Percentiles rank a stretch among this genome's conserved stretches.
These are phyloP conservation scores for Bombus confusus DNA, from an alignment of 1,140 invertebrate species.

Conservation along the genomic window DNA sequence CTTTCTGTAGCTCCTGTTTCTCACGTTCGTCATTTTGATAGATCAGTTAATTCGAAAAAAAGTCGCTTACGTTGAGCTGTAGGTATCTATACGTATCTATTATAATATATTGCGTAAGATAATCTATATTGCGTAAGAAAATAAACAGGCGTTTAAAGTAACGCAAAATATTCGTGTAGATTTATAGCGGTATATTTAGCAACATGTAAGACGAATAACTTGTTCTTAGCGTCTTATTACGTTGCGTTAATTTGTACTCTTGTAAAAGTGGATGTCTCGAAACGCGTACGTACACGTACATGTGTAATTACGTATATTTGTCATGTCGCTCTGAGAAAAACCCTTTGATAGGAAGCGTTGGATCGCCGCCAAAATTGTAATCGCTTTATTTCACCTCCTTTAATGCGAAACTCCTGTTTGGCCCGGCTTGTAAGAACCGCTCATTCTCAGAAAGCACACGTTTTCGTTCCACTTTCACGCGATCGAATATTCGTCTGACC, in stretches of 20 bases:
- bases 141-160: background rate
- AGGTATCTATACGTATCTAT: too few relatives aligned
- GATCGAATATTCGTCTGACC: slow-evolving; percentile 5
- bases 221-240: background rate
- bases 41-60: background rate
- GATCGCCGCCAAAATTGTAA: slow-evolving; percentile 12
- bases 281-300: background rate
- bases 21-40: background rate
- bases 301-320: slow-evolving; percentile 1
- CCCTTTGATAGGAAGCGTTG: slow-evolving; percentile 24
- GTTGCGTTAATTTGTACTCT: background rate
- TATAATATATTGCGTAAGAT: too few relatives aligned
- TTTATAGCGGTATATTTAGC: background rate
- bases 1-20: background rate
- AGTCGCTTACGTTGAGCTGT: background rate
- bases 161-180: background rate
- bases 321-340: background rate
- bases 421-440: background rate
- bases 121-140: background rate
- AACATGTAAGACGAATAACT: background rate
- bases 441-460: background rate
- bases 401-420: background rate
- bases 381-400: slow-evolving; percentile 29
- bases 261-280: background rate
- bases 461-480: slow-evolving; percentile 31